Conservation (phyloP, 2,888 invertebrate species). For the Thecocarcelia acutangulata region DNA sequence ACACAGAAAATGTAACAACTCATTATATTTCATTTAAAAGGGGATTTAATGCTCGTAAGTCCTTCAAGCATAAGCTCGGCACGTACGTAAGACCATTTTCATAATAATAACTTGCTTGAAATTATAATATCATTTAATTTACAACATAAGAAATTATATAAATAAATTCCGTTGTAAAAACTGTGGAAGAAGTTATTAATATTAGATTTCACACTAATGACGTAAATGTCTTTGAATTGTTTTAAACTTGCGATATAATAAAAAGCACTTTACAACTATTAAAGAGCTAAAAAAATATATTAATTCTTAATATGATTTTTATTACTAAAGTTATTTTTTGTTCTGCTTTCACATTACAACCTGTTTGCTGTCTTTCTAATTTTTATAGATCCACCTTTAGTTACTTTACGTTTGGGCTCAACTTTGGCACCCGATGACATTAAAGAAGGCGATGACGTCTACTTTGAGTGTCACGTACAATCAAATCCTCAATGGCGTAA, state of each 20-base stretch:
- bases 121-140: constrained; percentile 28
- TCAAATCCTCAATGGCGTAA: constrained; percentile 93
- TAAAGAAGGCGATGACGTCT: constrained; percentile 95
- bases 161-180: neutral
- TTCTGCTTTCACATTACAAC: constrained; percentile 1
- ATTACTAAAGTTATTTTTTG: constrained; percentile 6
- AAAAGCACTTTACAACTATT: neutral
- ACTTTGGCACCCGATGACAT: constrained; percentile 93
- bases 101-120: constrained; percentile 3
- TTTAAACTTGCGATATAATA: constrained; percentile 36
- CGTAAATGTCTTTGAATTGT: constrained; percentile 47
- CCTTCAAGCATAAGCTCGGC: constrained; percentile 12
- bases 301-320: neutral
- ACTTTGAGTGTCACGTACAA: constrained; percentile 95
- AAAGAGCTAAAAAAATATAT: neutral
- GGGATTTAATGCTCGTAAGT: constrained; percentile 22
- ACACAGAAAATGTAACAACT: constrained; percentile 56
- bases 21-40: constrained; percentile 58
- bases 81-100: constrained; percentile 24
- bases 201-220: constrained; percentile 19
- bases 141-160: constrained; percentile 1
- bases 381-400: constrained; percentile 90
- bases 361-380: constrained; percentile 73
- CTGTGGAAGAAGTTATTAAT: neutral
- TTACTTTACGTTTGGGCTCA: constrained; percentile 90